A percentile compares a stretch with the other conserved stretches of the same genome.
phyloP scores from a whole-genome alignment of 2,888 invertebrate genomes.

The Drosophila histrio region DNA sequence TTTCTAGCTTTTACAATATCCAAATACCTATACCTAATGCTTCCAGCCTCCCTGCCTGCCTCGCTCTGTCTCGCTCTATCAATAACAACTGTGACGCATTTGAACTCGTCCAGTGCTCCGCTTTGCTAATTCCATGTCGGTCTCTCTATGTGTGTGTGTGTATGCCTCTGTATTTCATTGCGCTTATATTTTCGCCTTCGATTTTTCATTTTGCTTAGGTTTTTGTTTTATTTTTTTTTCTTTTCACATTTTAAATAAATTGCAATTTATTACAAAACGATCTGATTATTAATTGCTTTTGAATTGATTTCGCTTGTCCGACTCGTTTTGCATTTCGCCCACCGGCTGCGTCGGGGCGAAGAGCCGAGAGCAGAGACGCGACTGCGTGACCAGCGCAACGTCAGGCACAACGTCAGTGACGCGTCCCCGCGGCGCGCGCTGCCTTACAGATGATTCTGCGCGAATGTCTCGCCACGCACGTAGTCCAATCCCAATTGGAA shows the following conservation, averaged over 20 bases:
- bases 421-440: too few species aligned
- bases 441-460: conserved; percentile 43
- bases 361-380: background rate
- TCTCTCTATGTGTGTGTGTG: background rate
- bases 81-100: conserved; percentile 68
- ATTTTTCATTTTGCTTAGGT: conserved; percentile 51
- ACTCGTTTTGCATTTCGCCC: conserved; percentile 38
- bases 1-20: too few species aligned
- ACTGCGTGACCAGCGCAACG: conserved; percentile 72
- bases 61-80: background rate
- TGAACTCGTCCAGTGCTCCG: conserved; percentile 42
- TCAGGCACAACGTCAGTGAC: conserved; percentile 27
- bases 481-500: conserved; percentile 49
- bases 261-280: conserved; percentile 77
- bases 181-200: conserved; percentile 63
- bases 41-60: background rate
- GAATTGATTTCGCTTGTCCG: conserved; percentile 58
- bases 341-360: conserved; percentile 1
- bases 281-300: conserved; percentile 73
- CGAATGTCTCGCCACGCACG: conserved; percentile 55
- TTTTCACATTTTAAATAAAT: conserved; percentile 63
- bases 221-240: conserved; percentile 37
- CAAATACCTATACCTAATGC: too few species aligned
- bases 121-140: conserved; percentile 43
- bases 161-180: conserved; percentile 36